Percentiles rank a stretch among this genome's conserved stretches.
Evolutionary conservation across 2,888 invertebrate genomes (phyloP).

Genomic region (Leistus spinibarbis): DNA sequence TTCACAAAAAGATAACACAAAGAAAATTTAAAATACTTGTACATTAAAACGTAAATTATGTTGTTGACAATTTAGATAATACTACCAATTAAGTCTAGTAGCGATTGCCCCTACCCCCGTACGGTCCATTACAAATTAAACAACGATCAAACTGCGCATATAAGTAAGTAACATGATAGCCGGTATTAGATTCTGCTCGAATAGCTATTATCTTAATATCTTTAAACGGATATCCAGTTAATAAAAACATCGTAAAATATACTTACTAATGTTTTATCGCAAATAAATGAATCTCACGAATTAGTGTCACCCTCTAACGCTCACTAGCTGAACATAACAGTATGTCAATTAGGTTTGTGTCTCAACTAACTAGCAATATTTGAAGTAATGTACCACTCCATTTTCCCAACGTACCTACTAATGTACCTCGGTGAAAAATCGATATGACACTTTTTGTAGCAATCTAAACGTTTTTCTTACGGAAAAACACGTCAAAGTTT

Average conservation of each 20-base stretch:
- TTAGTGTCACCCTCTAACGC: not conserved
- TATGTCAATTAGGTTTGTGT: not conserved
- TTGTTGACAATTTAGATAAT: not conserved
- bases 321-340: not conserved
- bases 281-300: not conserved
- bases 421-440: no score
- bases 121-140: not conserved
- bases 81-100: not conserved
- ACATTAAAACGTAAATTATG: not conserved
- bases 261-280: not conserved
- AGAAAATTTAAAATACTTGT: no score
- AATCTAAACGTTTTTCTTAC: not conserved
- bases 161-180: not conserved
- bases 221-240: not conserved
- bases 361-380: no score
- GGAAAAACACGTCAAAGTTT: not conserved
- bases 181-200: not conserved
- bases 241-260: not conserved
- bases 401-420: no score
- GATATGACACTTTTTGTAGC: no score
- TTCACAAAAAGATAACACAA: no score
- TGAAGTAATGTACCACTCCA: no score
- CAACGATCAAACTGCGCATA: not conserved
- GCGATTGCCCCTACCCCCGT: not conserved
- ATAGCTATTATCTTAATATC: not conserved